These are phyloP conservation scores for Synanthedon andrenaeformis DNA, from an alignment of 2,888 invertebrate genomes.

Conservation along the genomic window DNA sequence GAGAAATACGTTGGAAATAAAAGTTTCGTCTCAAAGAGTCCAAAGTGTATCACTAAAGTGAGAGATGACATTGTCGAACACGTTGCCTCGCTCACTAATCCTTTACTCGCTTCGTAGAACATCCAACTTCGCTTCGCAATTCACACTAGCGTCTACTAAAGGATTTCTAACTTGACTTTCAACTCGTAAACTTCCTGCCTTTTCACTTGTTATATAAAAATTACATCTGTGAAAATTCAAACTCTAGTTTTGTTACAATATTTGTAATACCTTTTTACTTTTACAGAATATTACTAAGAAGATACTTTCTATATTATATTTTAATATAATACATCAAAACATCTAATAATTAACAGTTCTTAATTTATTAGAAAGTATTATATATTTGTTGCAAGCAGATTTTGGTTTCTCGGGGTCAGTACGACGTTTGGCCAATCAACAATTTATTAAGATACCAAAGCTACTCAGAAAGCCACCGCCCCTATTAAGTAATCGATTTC, in stretches of 20 bases:
- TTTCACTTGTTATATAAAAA: background rate
- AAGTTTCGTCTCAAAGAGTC: slow-evolving; percentile 14
- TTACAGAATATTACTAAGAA: no score
- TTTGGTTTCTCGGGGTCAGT: no score
- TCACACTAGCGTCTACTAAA: slow-evolving; percentile 12
- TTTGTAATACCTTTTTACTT: no score
- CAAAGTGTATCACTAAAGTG: slow-evolving; percentile 33
- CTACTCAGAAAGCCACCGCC: slow-evolving; percentile 24
- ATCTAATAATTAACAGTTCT: no score
- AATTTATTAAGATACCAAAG: slow-evolving; percentile 12
- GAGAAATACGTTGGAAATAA: slow-evolving; percentile 5
- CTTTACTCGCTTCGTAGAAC: slow-evolving; percentile 26
- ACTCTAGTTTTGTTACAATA: no score
- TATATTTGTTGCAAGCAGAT: no score
- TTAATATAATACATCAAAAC: no score
- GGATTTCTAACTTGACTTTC: slow-evolving; percentile 28
- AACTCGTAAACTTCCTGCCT: slow-evolving; percentile 18
- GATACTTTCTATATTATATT: no score
- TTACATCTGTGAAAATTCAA: background rate
- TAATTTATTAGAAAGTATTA: no score
- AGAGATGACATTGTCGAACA: slow-evolving; percentile 39
- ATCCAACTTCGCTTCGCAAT: slow-evolving; percentile 31
- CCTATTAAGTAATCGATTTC: slow-evolving; percentile 47
- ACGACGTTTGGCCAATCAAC: background rate
- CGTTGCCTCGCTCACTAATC: slow-evolving; percentile 41